phyloP scores from a whole-genome alignment of 2,797 vertebrate genomes.

The Antrozous pallidus region DNA sequence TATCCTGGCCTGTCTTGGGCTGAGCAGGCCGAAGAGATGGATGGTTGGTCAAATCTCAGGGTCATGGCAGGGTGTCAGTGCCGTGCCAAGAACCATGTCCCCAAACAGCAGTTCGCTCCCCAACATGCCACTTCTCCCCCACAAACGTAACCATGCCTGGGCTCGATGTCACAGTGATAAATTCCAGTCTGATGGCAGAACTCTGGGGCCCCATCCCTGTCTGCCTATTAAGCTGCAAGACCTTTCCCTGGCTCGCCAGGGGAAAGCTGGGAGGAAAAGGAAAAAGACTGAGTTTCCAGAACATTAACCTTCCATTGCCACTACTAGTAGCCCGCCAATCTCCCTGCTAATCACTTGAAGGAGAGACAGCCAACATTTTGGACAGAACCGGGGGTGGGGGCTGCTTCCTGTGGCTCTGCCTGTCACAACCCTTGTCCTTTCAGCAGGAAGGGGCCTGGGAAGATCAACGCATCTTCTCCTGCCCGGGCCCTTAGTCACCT shows the following conservation, averaged over 20 bases:
- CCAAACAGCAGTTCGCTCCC: not conserved
- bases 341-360: conserved; percentile 54
- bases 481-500: not conserved
- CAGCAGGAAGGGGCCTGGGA: conserved; percentile 21
- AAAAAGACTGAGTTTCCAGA: conserved; percentile 62
- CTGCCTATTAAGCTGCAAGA: conserved; percentile 50
- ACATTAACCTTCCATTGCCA: conserved; percentile 64
- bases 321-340: conserved; percentile 51
- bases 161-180: not conserved
- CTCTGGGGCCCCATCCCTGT: not conserved
- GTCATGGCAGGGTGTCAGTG: not conserved
- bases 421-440: not conserved
- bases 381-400: not conserved
- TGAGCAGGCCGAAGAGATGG: not conserved
- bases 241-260: conserved; percentile 55
- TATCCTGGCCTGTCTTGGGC: not conserved
- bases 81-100: not conserved
- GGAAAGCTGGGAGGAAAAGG: conserved; percentile 37
- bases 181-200: conserved; percentile 24
- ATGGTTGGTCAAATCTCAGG: not conserved
- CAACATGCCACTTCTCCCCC: not conserved
- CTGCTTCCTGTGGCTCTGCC: not conserved
- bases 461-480: conserved; percentile 26
- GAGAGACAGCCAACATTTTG: conserved; percentile 28
- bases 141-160: not conserved